Base-by-base conservation (phyloP, 2,797 vertebrate species). In the Pangasius sanitwongsei region DNA sequence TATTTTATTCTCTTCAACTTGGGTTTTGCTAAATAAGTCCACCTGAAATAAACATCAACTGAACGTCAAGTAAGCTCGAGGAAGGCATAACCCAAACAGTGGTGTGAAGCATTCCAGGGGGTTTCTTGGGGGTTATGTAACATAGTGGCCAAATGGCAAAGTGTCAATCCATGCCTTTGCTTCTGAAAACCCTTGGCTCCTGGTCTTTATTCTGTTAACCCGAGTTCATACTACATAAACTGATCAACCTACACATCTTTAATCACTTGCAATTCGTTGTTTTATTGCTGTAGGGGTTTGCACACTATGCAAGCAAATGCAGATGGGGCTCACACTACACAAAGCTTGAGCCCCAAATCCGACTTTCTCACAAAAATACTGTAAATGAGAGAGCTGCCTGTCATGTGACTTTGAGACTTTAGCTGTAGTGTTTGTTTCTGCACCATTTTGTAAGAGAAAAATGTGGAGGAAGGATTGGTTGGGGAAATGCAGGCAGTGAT, bases 1-100 rank as follows among this genome's bases (percentile, higher is more conserved):
- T 92, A 95, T 94, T 95, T 92, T 95, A 92, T 89, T 6, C 91
- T 88, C 89, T 91, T 92, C 74, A 25, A 23, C 18, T 3, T 61
- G 18, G 80, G 16, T 59, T 59, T 37, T 28, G 77, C 48, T 55
- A 55, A 80, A 55, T 31, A 7, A 57, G 50, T 23, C 37, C 57
- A 41, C 12, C 11, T 41, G 34, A 28, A 63, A 25, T 83, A 41
- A 15, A 83, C 57, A 28, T 48, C 23, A 28, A 44, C 57, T 16
- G 57, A 83, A 83, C 18, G 18, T 82, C 34, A 4, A 37, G 53
- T 1, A 23, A 63, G 34, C 59, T 83, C 41, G 11, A 28, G 20
- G 9, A 41, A 78, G 48, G 48, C 53, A 34, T 37, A 55, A 82
- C 6, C 25, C 59, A 65, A 31, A 31, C 63, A 50, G 28, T 67